A percentile compares a stretch with the other conserved stretches of the same genome.
Conservation (phyloP, 2,888 invertebrate genomes). For the Thera obeliscata region DNA sequence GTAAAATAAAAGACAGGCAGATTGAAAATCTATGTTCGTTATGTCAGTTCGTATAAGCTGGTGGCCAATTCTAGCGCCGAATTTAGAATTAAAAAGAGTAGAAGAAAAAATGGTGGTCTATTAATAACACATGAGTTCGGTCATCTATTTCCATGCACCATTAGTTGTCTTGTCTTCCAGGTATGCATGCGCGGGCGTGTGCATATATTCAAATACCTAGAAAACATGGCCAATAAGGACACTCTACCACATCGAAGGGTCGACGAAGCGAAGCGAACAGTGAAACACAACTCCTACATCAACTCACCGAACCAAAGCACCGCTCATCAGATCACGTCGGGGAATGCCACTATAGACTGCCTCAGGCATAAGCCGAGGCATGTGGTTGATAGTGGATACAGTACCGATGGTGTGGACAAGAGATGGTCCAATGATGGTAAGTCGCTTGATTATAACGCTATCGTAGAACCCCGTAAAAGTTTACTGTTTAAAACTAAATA, state of each 20-base stretch:
- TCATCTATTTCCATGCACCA: not conserved
- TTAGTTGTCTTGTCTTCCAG: conserved; percentile 71
- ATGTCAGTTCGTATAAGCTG: no score
- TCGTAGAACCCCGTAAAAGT: no score
- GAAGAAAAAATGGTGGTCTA: no score
- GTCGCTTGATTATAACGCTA: conserved; percentile 46
- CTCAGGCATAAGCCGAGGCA: conserved; percentile 84
- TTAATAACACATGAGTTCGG: no score
- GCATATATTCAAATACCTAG: conserved; percentile 97
- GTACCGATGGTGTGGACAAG: conserved; percentile 93
- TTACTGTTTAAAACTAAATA: no score
- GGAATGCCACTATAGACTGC: conserved; percentile 80
- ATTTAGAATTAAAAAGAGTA: no score
- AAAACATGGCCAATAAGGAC: conserved; percentile 92
- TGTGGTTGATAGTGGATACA: conserved; percentile 95
- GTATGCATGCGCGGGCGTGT: conserved; percentile 96
- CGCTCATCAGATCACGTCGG: conserved; percentile 71
- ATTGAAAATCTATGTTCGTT: no score
- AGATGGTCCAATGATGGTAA: conserved; percentile 92
- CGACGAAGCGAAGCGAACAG: conserved; percentile 77
- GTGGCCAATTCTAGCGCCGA: no score
- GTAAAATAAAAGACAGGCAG: no score
- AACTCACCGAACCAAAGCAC: conserved; percentile 60
- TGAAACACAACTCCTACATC: conserved; percentile 74
- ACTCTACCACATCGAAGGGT: conserved; percentile 77